phyloP scores from a whole-genome alignment of 1,140 invertebrate species.

The Holcopasites calliopsidis region DNA sequence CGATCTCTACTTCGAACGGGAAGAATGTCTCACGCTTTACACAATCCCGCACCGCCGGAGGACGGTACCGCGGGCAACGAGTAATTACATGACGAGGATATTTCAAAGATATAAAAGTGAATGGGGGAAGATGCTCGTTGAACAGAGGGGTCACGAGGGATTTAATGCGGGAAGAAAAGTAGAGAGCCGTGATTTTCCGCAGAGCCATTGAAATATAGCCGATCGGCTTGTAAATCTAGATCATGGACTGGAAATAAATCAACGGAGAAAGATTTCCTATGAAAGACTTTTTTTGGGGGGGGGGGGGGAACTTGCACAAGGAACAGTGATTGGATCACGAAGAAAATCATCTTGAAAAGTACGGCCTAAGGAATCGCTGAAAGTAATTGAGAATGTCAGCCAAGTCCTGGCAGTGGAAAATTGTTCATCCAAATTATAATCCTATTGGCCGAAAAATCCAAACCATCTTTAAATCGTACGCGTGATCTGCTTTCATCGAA shows the following conservation, averaged over 20 bases:
- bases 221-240: constrained; percentile 9
- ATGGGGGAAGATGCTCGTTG: constrained; percentile 25
- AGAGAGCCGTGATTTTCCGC: neutral
- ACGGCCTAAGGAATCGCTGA: neutral
- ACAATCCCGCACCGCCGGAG: constrained; percentile 29
- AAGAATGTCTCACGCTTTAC: constrained; percentile 24
- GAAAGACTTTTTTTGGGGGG: too few relatives aligned
- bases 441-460: too few relatives aligned
- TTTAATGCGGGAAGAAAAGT: neutral
- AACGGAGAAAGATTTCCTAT: too few relatives aligned
- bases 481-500: too few relatives aligned
- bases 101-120: constrained; percentile 28
- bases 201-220: constrained; percentile 10
- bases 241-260: too few relatives aligned
- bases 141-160: constrained; percentile 5
- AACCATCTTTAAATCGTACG: too few relatives aligned
- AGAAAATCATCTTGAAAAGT: too few relatives aligned
- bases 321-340: too few relatives aligned
- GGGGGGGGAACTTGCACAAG: too few relatives aligned
- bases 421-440: too few relatives aligned
- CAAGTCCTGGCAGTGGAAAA: neutral
- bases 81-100: constrained; percentile 46
- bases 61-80: neutral
- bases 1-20: constrained; percentile 17
- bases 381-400: neutral